Conservation (phyloP, 2,797 vertebrate genomes). For the Phoebastria nigripes region DNA sequence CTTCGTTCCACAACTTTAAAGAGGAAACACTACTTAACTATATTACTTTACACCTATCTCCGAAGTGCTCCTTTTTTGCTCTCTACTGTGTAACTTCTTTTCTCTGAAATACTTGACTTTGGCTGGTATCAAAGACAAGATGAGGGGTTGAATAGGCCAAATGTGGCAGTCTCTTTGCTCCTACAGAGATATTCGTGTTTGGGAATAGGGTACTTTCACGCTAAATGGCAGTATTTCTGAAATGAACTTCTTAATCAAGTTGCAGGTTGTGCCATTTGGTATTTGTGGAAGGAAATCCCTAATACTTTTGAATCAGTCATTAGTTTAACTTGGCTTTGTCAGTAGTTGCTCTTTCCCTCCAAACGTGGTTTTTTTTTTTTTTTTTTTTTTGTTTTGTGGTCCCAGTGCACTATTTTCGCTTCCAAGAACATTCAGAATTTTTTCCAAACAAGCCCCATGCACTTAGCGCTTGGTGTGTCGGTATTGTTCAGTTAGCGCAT, state of each 20-base stretch:
- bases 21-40: neutral
- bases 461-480: accelerated
- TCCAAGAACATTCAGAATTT: neutral
- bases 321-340: neutral
- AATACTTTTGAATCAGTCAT: neutral
- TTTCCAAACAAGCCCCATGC: accelerated
- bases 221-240: neutral
- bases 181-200: neutral
- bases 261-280: neutral
- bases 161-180: neutral
- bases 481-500: accelerated
- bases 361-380: too few relatives aligned
- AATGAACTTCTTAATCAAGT: neutral
- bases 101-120: neutral
- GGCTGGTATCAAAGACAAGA: neutral
- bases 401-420: neutral
- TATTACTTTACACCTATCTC: neutral
- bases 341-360: neutral
- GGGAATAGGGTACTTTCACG: accelerated
- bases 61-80: neutral
- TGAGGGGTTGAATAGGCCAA: neutral
- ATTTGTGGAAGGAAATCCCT: neutral
- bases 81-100: neutral
- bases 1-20: neutral
- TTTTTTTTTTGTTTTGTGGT: neutral